Evolutionary conservation across 2,113 vertebrate genomes (phyloP).

Genomic region (Chamaea fasciata): DNA sequence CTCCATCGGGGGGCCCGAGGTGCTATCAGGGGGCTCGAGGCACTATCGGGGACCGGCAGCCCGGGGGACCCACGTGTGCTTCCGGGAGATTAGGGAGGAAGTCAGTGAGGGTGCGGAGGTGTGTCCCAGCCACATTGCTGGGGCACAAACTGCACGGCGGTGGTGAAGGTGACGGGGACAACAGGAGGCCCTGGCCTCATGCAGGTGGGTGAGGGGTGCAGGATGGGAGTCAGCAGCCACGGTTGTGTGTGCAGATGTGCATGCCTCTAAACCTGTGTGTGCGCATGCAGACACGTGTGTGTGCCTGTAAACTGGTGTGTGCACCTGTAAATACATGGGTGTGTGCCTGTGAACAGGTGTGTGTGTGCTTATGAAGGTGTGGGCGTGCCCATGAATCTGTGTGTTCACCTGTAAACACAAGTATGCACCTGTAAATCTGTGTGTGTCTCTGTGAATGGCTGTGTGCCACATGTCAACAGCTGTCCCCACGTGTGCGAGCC

Average conservation of each 20-base stretch:
- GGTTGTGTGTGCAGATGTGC: too few relatives aligned
- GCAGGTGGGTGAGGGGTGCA: background rate
- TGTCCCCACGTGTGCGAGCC: fast-evolving
- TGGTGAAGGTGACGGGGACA: fast-evolving
- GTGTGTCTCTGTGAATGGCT: fast-evolving
- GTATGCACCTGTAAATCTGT: background rate
- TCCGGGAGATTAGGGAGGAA: fast-evolving
- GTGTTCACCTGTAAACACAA: background rate
- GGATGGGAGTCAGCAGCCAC: background rate
- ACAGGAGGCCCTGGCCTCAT: background rate
- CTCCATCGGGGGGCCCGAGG: fast-evolving
- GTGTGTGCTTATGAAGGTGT: background rate
- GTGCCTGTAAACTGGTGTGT: background rate
- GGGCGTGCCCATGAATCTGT: background rate
- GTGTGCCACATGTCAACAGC: fast-evolving
- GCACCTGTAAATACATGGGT: background rate
- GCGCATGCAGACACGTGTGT: background rate
- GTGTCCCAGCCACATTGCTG: background rate
- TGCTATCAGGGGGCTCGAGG: fast-evolving
- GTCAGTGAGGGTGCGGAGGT: fast-evolving
- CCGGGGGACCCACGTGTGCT: fast-evolving
- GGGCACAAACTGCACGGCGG: background rate
- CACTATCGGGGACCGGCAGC: fast-evolving
- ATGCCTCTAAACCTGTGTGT: background rate
- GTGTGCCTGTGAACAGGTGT: background rate